Evolutionary conservation across 2,797 vertebrate genomes (phyloP), one percentile per base, ranked within the genome.

Genomic region (Crypturellus tataupa): DNA sequence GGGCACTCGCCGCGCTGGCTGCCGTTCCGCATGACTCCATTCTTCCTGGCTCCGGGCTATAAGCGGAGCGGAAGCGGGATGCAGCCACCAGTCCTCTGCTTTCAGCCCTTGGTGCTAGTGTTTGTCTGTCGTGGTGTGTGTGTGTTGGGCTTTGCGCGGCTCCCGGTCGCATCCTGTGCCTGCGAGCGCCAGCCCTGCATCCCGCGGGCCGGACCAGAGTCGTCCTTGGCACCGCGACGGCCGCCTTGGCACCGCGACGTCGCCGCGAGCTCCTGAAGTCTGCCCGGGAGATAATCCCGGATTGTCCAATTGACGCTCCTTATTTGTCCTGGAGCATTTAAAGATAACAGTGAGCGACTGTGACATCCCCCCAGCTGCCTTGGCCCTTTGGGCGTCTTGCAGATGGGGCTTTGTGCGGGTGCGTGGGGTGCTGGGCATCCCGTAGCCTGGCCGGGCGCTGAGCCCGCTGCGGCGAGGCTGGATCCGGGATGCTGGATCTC

Each of bases 321-420:
- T 69, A 68, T 96, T 95, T 97, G 80, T 93, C 70, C 59, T 12
- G 4, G 77, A 77, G 64, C 33, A 49, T 70, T 89, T 58, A 68
- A 87, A 92, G 77, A 71, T 85, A 88, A 96, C 95, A 96, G 96
- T 94, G 90, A 93, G 64, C 0, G 58, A 95, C 95, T 96, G 94
- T 96, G 91, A 71, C 91, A 79, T 91, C 83, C 70, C 71, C 0
- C 15, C 94, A 96, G 96, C 93, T 95, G 87, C 89, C 81, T 95
- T 87, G 1, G 71, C 73, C 67, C 94, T 87, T 92, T 2, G 25
- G 87, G 73, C 60, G 56, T 78, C 85, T 80, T 80, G 81, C 55
- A 65, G 89, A 83, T 89, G 93, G 82, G 90, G 85, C 63, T 94
- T 75, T 92, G 91, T 94, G 60, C 14, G 3, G 62, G 46, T 35